A percentile compares a stretch with the other conserved stretches of the same genome.
Evolutionary conservation across 2,888 invertebrate genomes (phyloP).

Genomic region (Hypomecis atomaria): DNA sequence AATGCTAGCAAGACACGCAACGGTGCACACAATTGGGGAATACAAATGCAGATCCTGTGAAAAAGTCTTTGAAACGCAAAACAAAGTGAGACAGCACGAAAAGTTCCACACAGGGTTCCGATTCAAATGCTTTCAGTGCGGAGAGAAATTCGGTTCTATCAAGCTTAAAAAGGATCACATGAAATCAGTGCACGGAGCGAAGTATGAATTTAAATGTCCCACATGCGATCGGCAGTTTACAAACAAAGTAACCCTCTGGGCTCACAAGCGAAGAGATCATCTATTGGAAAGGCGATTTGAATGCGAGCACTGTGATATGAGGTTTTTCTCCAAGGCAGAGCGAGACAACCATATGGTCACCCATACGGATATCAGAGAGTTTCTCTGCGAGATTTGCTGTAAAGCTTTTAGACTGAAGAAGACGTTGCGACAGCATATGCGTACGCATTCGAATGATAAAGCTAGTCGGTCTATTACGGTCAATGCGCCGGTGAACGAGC

Average conservation of each 20-base stretch:
- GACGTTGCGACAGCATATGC: conserved; percentile 62
- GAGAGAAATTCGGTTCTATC: conserved; percentile 61
- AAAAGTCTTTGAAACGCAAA: conserved; percentile 76
- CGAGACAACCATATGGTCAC: conserved; percentile 55
- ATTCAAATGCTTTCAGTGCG: conserved; percentile 65
- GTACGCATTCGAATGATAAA: conserved; percentile 45
- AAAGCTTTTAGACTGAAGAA: conserved; percentile 62
- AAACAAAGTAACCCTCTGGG: conserved; percentile 53
- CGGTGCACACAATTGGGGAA: conserved; percentile 61
- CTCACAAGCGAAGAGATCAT: conserved; percentile 65
- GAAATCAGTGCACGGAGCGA: conserved; percentile 55
- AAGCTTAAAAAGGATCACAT: conserved; percentile 61
- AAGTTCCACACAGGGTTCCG: conserved; percentile 66
- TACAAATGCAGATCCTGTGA: conserved; percentile 68
- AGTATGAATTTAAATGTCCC: conserved; percentile 55
- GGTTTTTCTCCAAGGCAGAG: conserved; percentile 58
- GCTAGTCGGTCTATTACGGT: conserved; percentile 26
- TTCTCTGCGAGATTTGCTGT: conserved; percentile 60
- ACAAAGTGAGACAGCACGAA: conserved; percentile 74
- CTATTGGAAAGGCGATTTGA: conserved; percentile 62
- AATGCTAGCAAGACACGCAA: conserved; percentile 59
- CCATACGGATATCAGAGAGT: conserved; percentile 60
- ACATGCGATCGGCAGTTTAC: conserved; percentile 62
- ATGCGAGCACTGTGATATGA: conserved; percentile 61
- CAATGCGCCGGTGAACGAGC: conserved; percentile 39